Evolutionary conservation across 1,140 invertebrate genomes (phyloP).

Genomic region (Diorhabda elongata): DNA sequence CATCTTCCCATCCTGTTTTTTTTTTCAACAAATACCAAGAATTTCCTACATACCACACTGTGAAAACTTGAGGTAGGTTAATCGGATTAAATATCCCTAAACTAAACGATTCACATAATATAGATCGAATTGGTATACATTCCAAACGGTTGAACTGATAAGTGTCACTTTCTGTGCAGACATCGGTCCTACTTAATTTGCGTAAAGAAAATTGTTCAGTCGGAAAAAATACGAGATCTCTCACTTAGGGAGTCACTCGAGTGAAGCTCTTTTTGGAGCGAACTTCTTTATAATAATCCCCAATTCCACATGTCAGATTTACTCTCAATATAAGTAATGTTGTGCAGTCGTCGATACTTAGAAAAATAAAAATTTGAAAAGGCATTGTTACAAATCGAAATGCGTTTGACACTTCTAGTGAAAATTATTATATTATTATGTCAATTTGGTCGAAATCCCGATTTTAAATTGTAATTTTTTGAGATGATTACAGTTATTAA

Average conservation of each 20-base stretch:
- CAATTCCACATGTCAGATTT: background rate
- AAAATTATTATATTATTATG: no score
- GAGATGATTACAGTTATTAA: no score
- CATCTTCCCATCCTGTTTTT: background rate
- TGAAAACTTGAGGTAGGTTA: constrained; percentile 18
- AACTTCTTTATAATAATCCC: background rate
- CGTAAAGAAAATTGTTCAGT: constrained; percentile 18
- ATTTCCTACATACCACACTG: background rate
- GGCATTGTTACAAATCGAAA: no score
- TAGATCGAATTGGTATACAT: constrained; percentile 34
- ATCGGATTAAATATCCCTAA: constrained; percentile 32
- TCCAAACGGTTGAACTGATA: constrained; percentile 32
- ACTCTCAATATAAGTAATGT: background rate
- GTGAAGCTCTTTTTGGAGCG: background rate
- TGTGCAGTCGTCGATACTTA: background rate
- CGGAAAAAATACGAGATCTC: constrained; percentile 14
- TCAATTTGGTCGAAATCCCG: no score
- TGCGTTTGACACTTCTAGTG: no score
- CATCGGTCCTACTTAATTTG: constrained; percentile 10
- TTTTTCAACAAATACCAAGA: background rate
- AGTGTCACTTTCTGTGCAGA: constrained; percentile 29
- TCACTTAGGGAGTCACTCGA: constrained; percentile 1
- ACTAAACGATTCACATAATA: constrained; percentile 30
- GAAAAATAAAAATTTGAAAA: no score
- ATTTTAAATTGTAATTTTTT: no score